phyloP scores from a whole-genome alignment of 1,140 invertebrate genomes.

The Gryllus bimaculatus region DNA sequence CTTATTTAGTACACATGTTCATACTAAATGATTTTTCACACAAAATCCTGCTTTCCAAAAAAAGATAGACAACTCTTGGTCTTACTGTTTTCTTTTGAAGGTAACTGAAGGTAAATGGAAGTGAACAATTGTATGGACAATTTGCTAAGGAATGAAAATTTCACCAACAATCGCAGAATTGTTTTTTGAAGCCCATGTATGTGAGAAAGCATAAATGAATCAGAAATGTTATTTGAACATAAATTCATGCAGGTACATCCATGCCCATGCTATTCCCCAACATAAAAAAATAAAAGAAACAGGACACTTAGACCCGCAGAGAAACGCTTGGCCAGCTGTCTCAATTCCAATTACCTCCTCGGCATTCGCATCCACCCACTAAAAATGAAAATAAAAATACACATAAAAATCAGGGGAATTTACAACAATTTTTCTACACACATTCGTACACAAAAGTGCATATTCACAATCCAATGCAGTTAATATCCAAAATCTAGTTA shows the following conservation, averaged over 20 bases:
- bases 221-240: neutral
- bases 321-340: slow-evolving; percentile 23
- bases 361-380: slow-evolving; percentile 54
- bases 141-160: neutral
- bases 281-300: slow-evolving; percentile 24
- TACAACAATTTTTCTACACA: slow-evolving; percentile 10
- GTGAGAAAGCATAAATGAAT: neutral
- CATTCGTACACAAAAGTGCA: neutral
- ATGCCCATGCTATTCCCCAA: slow-evolving; percentile 8
- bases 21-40: no score
- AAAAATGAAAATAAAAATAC: slow-evolving; percentile 37
- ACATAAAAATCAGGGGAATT: slow-evolving; percentile 24
- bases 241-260: slow-evolving; percentile 10
- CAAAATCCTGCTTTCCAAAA: no score
- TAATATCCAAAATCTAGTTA: no score
- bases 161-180: neutral
- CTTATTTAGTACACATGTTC: no score
- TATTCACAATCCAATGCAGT: no score
- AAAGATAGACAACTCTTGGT: no score
- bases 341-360: slow-evolving; percentile 45
- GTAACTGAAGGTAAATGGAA: neutral
- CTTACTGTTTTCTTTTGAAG: no score
- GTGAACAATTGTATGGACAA: neutral
- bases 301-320: slow-evolving; percentile 23
- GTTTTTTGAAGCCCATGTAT: no score